Evolutionary conservation across 2,113 vertebrate species (phyloP).

Genomic region (Mormoops blainvillei): DNA sequence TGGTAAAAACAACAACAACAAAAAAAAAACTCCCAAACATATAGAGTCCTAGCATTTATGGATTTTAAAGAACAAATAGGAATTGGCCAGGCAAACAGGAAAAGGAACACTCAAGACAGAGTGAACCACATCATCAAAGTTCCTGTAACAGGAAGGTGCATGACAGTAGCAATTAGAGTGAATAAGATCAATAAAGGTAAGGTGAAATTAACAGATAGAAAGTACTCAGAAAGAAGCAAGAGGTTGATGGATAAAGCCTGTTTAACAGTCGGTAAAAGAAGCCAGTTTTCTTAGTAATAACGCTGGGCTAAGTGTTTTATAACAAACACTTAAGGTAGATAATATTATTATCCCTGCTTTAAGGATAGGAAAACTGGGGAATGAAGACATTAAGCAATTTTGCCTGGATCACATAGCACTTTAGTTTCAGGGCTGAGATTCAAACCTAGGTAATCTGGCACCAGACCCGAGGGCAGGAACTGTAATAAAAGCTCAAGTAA

Average conservation of each 20-base stretch:
- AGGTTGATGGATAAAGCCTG: background rate
- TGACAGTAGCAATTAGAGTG: background rate
- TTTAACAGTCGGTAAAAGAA: background rate
- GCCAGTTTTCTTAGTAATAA: background rate
- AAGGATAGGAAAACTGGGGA: background rate
- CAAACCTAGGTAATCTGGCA: background rate
- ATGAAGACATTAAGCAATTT: conserved; percentile 8
- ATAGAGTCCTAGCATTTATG: background rate
- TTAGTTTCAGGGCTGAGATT: conserved; percentile 26
- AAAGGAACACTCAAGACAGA: conserved; percentile 21
- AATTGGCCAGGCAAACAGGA: background rate
- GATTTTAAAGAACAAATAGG: conserved; percentile 12
- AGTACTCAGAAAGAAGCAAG: conserved; percentile 1
- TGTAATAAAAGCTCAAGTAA: background rate
- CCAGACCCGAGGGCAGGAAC: background rate
- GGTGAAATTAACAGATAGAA: background rate
- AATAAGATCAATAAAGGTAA: conserved; percentile 3
- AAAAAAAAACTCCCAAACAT: background rate
- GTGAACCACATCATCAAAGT: background rate
- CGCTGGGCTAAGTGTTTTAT: background rate
- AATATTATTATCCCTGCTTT: conserved; percentile 2
- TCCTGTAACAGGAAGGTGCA: background rate
- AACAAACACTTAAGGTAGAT: background rate
- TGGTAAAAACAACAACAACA: background rate
- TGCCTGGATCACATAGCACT: background rate